phyloP scores from a whole-genome alignment of 2,888 invertebrate species.

The Priocnemis perturbator region DNA sequence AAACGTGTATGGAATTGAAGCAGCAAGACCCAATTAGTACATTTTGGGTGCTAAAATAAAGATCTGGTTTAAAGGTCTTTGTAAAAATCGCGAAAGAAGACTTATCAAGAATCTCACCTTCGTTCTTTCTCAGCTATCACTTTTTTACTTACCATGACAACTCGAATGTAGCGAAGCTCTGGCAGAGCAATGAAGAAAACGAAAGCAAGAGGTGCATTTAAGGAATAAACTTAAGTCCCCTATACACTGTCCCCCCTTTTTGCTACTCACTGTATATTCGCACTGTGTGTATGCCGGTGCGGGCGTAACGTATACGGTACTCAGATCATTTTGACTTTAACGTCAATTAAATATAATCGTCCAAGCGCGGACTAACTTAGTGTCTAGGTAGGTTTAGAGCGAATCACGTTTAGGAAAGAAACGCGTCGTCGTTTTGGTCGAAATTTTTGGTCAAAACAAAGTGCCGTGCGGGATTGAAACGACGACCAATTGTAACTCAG shows the following conservation, averaged over 20 bases:
- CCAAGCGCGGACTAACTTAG: constrained; percentile 34
- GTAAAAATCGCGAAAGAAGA: no score
- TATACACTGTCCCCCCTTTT: not conserved
- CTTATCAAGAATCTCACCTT: no score
- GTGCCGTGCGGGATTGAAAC: constrained; percentile 24
- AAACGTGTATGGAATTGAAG: no score
- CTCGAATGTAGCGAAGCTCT: constrained; percentile 15
- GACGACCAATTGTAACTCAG: constrained; percentile 19
- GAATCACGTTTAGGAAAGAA: constrained; percentile 10
- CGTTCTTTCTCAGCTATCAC: no score
- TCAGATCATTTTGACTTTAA: constrained; percentile 28
- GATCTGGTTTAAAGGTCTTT: no score
- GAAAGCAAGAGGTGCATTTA: no score
- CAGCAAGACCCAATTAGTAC: no score
- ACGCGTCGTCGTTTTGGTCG: no score
- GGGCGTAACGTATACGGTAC: constrained; percentile 19
- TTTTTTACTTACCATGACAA: constrained; percentile 42
- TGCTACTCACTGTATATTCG: constrained; percentile 16
- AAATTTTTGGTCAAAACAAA: constrained; percentile 5
- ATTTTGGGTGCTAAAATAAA: no score
- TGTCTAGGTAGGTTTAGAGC: constrained; percentile 23
- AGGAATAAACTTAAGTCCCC: no score
- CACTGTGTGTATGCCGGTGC: constrained; percentile 17
- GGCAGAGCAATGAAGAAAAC: no score
- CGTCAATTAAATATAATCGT: constrained; percentile 11